Conservation (phyloP, 2,113 vertebrate genomes). For the Limnothrissa miodon region DNA sequence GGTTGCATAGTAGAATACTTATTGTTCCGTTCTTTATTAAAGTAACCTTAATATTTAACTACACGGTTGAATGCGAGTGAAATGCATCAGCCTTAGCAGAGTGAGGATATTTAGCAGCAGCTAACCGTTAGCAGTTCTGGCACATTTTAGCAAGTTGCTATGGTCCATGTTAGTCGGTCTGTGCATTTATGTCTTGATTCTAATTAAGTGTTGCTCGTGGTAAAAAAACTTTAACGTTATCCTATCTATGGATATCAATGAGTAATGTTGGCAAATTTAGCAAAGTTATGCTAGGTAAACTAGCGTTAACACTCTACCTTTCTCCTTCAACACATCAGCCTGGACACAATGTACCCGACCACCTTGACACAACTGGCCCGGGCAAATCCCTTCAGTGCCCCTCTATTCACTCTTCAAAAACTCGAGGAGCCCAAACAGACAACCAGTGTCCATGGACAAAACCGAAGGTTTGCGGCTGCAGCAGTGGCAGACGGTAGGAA, state of each 20-base stretch:
- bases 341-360: slow-evolving; percentile 49
- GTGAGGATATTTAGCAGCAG: background rate
- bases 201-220: background rate
- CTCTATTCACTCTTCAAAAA: slow-evolving; percentile 70
- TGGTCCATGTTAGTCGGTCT: background rate
- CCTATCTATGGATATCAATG: too few species aligned
- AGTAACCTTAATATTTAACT: background rate
- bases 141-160: background rate
- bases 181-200: background rate
- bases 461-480: slow-evolving; percentile 67
- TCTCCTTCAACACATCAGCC: slow-evolving; percentile 17
- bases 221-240: background rate
- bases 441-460: slow-evolving; percentile 41
- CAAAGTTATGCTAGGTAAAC: background rate
- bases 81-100: background rate
- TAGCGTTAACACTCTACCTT: background rate
- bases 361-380: slow-evolving; percentile 72
- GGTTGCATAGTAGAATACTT: background rate
- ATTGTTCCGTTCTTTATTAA: background rate
- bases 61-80: background rate
- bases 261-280: background rate
- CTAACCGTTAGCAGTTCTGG: background rate
- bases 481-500: slow-evolving; percentile 67
- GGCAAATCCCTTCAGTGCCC: slow-evolving; percentile 78
- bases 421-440: slow-evolving; percentile 51